Evolutionary conservation across 2,113 vertebrate genomes (phyloP), one percentile per base, ranked within the genome.

Genomic region (Chitala chitala): DNA sequence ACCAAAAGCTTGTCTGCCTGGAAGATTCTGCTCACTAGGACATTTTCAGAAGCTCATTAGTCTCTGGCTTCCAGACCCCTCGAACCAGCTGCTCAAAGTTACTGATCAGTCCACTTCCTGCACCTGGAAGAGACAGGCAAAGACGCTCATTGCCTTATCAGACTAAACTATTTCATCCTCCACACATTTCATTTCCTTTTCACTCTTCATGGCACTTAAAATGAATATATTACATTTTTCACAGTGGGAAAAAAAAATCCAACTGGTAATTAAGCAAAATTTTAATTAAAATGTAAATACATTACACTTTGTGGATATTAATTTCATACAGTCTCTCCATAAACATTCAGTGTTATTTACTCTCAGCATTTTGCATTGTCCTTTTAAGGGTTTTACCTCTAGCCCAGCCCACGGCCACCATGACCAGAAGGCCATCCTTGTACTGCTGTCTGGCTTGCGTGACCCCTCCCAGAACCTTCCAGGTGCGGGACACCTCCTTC

Each of bases 401-500:
- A 66, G 95, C 93, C 95, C 95, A 98, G 48, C 96, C 97, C 50
- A 95, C 87, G 75, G 90, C 92, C 48, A 99, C 88, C 95, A 99
- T 94, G 64, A 98, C 88, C 78, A 98, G 78, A 89, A 94, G 93
- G 63, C 92, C 91, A 79, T 96, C 91, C 78, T 90, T 90, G 87
- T 94, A 99, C 83, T 92, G 94, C 75, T 46, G 77, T 61, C 90
- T 84, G 4, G 96, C 96, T 82, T 93, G 91, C 0, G 85, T 86
- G 80, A 99, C 55, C 6, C 97, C 97, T 50, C 87, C 87, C 3
- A 93, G 83, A 81, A 99, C 93, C 89, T 98, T 99, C 94, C 95
- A 96, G 0, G 95, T 96, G 77, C 95, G 90, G 46, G 95, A 95
- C 80, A 97, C 92, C 82, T 99, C 97, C 81, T 98, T 98, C 96